Conservation (phyloP, 2,113 vertebrate species). For the Hyperoodon ampullatus region DNA sequence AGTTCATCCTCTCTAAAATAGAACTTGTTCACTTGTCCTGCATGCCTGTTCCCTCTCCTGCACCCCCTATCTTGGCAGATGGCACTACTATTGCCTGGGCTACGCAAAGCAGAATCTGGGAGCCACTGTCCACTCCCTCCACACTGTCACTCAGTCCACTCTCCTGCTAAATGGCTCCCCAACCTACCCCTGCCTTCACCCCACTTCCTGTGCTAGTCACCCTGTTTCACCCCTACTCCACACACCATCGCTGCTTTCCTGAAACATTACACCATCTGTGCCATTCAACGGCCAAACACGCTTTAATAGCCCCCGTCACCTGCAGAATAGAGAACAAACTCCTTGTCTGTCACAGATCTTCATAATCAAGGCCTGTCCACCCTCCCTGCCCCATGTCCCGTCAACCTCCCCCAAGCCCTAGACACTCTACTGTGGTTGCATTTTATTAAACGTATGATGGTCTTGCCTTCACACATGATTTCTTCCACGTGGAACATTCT, state of each 20-base stretch:
- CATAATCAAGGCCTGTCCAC: too few species aligned
- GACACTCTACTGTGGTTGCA: too few species aligned
- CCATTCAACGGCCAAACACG: background rate
- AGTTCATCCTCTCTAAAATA: background rate
- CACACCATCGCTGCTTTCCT: background rate
- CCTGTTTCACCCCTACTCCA: background rate
- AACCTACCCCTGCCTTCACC: background rate
- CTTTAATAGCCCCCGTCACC: too few species aligned
- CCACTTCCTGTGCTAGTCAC: background rate
- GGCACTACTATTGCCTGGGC: background rate
- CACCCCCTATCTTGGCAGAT: background rate
- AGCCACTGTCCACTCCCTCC: rapidly evolving
- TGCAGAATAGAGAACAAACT: too few species aligned
- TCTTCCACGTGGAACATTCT: too few species aligned
- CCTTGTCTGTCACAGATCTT: too few species aligned
- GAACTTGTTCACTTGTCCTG: background rate
- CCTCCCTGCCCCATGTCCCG: too few species aligned
- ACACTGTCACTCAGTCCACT: background rate
- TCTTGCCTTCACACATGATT: too few species aligned
- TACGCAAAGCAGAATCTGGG: background rate
- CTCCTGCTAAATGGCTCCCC: background rate
- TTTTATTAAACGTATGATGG: too few species aligned
- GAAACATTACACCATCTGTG: background rate
- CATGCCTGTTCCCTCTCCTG: background rate
- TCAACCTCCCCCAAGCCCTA: too few species aligned